phyloP scores from a whole-genome alignment of 2,113 vertebrate species.

The Alligator sinensis region DNA sequence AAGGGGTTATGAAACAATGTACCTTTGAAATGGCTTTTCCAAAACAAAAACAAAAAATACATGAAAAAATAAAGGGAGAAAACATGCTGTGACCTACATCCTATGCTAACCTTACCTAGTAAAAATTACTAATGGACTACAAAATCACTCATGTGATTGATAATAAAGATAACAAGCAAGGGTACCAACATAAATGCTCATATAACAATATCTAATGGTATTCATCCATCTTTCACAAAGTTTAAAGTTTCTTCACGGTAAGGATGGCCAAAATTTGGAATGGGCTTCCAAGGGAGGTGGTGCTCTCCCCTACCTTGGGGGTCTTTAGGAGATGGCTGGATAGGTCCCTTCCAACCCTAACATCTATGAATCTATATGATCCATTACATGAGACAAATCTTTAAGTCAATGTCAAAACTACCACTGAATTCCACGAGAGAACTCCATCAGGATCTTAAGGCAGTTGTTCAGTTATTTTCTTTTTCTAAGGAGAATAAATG shows the following conservation, averaged over 20 bases:
- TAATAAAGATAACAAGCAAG: constrained; percentile 10
- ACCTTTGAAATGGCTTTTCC: background rate
- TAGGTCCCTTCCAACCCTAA: too few relatives aligned
- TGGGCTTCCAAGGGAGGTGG: too few relatives aligned
- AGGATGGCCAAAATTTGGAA: too few relatives aligned
- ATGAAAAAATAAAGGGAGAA: background rate
- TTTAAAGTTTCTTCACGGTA: too few relatives aligned
- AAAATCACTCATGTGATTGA: constrained; percentile 1
- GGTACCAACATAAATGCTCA: background rate
- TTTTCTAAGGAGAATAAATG: constrained; percentile 20
- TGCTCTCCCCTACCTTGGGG: too few relatives aligned
- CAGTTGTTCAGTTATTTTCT: background rate
- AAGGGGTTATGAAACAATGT: background rate
- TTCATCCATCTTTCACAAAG: background rate
- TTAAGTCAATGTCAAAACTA: constrained; percentile 56
- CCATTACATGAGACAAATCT: constrained; percentile 56
- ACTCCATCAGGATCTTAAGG: background rate
- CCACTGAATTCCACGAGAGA: constrained; percentile 50
- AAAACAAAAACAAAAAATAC: constrained; percentile 18
- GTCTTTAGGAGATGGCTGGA: too few relatives aligned
- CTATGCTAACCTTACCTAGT: background rate
- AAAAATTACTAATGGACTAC: background rate
- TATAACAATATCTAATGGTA: background rate
- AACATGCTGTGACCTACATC: background rate
- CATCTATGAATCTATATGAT: background rate